Conservation (phyloP, 2,888 invertebrate genomes). For the Erpobdella octoculata region DNA sequence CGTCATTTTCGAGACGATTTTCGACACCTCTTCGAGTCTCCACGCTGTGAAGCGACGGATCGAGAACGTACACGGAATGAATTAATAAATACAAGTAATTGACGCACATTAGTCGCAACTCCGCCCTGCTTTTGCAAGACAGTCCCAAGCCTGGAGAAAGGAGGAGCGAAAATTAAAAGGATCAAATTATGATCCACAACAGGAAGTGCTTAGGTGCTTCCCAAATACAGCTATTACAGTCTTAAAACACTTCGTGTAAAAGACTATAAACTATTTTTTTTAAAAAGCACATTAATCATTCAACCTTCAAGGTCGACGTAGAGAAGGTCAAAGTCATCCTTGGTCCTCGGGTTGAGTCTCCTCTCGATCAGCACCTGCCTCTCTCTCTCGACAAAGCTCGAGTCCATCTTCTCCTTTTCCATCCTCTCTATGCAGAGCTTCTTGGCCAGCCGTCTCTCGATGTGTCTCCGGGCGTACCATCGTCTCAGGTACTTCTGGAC, state of each 20-base stretch:
- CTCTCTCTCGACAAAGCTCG: not conserved
- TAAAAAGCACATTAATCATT: not conserved
- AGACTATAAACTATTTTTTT: too few species aligned
- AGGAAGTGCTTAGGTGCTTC: too few species aligned
- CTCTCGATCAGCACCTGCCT: conserved; percentile 3
- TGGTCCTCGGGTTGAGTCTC: conserved; percentile 11
- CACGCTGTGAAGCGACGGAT: conserved; percentile 3
- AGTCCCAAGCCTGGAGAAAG: too few species aligned
- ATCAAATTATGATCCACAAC: not conserved
- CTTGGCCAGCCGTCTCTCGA: conserved; percentile 47
- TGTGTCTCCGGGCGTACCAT: conserved; percentile 50
- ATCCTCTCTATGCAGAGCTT: conserved; percentile 41
- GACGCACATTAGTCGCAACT: too few species aligned
- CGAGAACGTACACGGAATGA: not conserved
- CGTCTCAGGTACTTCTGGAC: conserved; percentile 52
- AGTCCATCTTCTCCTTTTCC: not conserved
- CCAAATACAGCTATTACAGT: too few species aligned
- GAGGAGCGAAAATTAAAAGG: not conserved
- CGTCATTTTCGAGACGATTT: not conserved
- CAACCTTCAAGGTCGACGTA: conserved; percentile 19
- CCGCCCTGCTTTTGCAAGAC: too few species aligned
- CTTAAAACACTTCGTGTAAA: too few species aligned
- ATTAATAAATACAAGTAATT: not conserved
- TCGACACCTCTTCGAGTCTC: not conserved
- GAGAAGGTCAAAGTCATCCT: conserved; percentile 25